Conservation (phyloP, 2,797 vertebrate species). For the Geotrypetes seraphini region DNA sequence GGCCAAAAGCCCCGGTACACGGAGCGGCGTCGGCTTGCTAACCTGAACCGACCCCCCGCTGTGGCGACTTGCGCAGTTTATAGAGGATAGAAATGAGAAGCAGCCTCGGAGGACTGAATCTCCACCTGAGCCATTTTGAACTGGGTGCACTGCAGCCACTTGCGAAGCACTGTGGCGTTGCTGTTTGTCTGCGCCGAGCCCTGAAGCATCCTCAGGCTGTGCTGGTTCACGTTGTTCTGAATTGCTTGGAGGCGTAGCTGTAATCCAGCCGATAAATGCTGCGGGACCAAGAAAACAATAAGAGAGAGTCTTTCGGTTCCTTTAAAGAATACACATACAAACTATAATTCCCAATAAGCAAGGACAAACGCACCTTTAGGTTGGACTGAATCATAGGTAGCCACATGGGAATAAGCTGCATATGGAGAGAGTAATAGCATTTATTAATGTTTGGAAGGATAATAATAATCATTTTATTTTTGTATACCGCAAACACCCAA, state of each 20-base stretch:
- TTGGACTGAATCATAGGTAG: conserved; percentile 98
- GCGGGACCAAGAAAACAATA: conserved; percentile 17
- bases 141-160: conserved; percentile 95
- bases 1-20: too few relatives aligned
- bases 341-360: too few relatives aligned
- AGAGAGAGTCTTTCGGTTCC: too few relatives aligned
- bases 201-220: conserved; percentile 75
- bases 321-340: too few relatives aligned
- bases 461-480: too few relatives aligned
- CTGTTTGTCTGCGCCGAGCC: conserved; percentile 57
- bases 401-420: conserved; percentile 96
- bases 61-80: too few relatives aligned
- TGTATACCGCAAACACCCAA: too few relatives aligned
- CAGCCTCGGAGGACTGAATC: conserved; percentile 95
- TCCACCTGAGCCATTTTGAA: conserved; percentile 99
- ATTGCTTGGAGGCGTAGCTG: conserved; percentile 95
- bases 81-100: conserved; percentile 96
- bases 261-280: conserved; percentile 93
- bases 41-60: too few relatives aligned
- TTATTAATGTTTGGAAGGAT: too few relatives aligned
- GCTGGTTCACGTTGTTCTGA: conserved; percentile 92
- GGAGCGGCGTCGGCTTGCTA: too few relatives aligned
- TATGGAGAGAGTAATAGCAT: too few relatives aligned
- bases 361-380: conserved; percentile 69
- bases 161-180: conserved; percentile 76